Conservation (phyloP, 2,888 invertebrate species). For the Cremastinae sp. region DNA sequence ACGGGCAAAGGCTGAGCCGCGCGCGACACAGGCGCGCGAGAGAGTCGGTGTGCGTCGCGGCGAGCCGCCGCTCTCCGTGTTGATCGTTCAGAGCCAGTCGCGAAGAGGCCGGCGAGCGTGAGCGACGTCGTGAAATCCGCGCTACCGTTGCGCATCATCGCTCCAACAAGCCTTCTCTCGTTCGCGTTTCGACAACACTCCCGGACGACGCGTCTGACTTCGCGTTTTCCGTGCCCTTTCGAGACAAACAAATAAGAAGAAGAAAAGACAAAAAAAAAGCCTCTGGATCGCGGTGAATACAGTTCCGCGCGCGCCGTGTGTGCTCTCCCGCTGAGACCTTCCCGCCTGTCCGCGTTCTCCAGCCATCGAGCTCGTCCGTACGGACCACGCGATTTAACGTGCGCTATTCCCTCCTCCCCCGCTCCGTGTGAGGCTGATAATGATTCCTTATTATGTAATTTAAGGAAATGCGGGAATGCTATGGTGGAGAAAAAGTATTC, state of each 20-base stretch:
- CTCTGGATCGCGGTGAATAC: conserved; percentile 16
- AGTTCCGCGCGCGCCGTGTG: conserved; percentile 1
- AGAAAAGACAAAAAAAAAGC: neutral
- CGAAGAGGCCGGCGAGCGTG: conserved; percentile 55
- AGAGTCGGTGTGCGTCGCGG: conserved; percentile 28
- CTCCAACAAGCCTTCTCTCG: conserved; percentile 8
- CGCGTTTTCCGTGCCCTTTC: no score
- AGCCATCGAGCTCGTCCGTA: conserved; percentile 55
- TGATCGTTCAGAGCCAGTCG: conserved; percentile 24
- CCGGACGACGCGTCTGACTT: no score
- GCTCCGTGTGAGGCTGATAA: conserved; percentile 61
- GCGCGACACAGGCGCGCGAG: no score
- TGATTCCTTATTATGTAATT: conserved; percentile 71
- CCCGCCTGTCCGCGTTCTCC: conserved; percentile 7
- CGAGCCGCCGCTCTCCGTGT: conserved; percentile 5
- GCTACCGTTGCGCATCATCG: conserved; percentile 37
- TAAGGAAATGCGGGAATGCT: conserved; percentile 70
- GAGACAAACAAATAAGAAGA: no score
- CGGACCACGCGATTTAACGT: conserved; percentile 58
- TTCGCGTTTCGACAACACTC: conserved; percentile 16
- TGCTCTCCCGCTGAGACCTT: conserved; percentile 38
- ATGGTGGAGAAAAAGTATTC: conserved; percentile 73
- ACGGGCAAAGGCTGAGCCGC: conserved; percentile 50
- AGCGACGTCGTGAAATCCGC: conserved; percentile 36
- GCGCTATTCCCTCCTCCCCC: conserved; percentile 38